Conservation (phyloP, 2,113 vertebrate genomes). For the Callipepla squamata region DNA sequence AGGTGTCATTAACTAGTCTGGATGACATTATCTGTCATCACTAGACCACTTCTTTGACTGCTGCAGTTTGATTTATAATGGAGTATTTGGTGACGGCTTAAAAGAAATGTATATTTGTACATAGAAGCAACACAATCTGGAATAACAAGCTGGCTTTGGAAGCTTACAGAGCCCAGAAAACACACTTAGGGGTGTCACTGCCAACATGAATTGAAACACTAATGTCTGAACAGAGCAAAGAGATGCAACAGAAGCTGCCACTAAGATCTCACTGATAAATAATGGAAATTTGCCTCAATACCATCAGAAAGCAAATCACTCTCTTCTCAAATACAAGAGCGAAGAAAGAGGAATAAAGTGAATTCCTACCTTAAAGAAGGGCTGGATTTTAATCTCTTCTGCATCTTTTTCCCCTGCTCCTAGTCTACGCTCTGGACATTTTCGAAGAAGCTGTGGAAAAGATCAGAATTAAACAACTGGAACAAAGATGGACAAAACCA, state of each 20-base stretch:
- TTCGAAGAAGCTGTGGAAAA: slow-evolving; percentile 86
- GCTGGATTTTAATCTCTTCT: slow-evolving; percentile 90
- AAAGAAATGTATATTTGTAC: background rate
- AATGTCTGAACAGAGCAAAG: background rate
- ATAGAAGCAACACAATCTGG: background rate
- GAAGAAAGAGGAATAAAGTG: background rate
- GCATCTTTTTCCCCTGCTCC: slow-evolving; percentile 89
- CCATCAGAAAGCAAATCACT: background rate
- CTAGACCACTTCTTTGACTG: background rate
- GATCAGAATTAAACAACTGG: background rate
- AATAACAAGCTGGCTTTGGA: background rate
- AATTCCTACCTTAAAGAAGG: slow-evolving; percentile 87
- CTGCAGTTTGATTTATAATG: background rate
- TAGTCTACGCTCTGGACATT: slow-evolving; percentile 88
- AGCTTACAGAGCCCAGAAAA: background rate
- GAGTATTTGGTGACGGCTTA: background rate
- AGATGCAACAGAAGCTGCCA: background rate
- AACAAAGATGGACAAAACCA: background rate
- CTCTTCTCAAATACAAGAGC: background rate
- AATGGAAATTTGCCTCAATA: background rate
- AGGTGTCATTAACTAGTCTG: background rate
- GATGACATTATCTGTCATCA: background rate
- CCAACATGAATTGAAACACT: background rate
- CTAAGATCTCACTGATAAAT: background rate
- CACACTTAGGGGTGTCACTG: background rate